phyloP scores from a whole-genome alignment of 2,888 invertebrate species.

The Lamproptera curius region DNA sequence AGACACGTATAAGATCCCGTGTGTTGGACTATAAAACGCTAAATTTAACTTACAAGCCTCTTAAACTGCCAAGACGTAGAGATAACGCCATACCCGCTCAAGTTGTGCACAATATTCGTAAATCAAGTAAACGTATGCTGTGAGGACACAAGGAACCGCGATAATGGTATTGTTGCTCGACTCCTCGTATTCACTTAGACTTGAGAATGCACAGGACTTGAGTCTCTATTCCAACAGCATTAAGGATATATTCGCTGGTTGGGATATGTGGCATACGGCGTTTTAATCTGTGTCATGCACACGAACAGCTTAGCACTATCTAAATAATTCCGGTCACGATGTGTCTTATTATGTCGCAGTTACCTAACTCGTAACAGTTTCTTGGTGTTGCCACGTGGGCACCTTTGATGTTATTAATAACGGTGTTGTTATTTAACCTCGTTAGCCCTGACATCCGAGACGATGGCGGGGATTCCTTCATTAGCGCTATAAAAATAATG shows the following conservation, averaged over 20 bases:
- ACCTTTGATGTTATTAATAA: slow-evolving; percentile 19
- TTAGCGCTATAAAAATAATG: slow-evolving; percentile 6
- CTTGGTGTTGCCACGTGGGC: slow-evolving; percentile 6
- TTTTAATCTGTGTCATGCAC: slow-evolving; percentile 6
- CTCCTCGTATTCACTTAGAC: neutral
- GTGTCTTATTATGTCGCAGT: slow-evolving; percentile 15
- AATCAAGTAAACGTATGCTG: slow-evolving; percentile 11
- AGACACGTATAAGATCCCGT: too few relatives aligned
- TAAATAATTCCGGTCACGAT: slow-evolving; percentile 22
- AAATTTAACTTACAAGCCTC: too few relatives aligned
- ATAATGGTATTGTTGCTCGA: slow-evolving; percentile 17
- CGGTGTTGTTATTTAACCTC: slow-evolving; percentile 15
- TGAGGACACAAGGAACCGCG: slow-evolving; percentile 7
- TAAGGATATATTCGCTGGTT: neutral
- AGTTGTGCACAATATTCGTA: too few relatives aligned
- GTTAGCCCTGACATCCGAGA: slow-evolving; percentile 15
- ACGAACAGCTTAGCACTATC: slow-evolving; percentile 19
- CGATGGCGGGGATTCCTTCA: neutral
- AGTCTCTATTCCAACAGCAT: neutral
- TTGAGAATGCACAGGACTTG: neutral
- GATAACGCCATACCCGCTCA: too few relatives aligned
- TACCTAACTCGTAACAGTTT: slow-evolving; percentile 19
- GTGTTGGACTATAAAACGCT: too few relatives aligned
- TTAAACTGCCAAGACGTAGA: too few relatives aligned
- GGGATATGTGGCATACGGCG: neutral